A percentile compares a stretch with the other conserved stretches of the same genome.
These are phyloP conservation scores for Mionectes olivaceus DNA, from an alignment of 2,797 vertebrate species.

Conservation along the genomic window DNA sequence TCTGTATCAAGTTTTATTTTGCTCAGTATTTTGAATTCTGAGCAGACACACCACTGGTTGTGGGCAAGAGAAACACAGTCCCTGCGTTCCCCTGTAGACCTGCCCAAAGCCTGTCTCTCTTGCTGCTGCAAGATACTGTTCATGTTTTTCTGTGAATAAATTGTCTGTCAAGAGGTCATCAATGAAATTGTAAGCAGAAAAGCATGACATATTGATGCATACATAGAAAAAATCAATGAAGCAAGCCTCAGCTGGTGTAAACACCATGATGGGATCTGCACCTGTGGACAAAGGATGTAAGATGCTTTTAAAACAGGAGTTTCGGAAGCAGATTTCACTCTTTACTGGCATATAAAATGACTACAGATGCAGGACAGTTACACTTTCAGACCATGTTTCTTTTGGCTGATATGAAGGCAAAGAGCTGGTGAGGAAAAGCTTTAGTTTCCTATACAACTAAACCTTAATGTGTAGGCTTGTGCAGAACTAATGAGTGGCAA, in stretches of 20 bases:
- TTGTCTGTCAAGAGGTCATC: background rate
- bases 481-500: background rate
- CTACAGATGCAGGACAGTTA: background rate
- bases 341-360: background rate
- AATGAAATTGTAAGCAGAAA: background rate
- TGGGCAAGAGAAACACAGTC: background rate
- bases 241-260: background rate
- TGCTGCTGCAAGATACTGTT: background rate
- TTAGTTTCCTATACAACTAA: background rate
- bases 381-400: background rate
- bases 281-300: background rate
- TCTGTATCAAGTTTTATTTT: background rate
- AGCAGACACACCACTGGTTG: background rate
- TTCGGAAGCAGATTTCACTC: background rate
- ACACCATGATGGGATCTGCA: background rate
- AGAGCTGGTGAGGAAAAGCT: background rate
- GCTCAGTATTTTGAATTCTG: background rate
- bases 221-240: background rate
- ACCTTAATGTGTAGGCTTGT: background rate
- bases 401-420: background rate
- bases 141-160: background rate
- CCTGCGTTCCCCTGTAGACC: background rate
- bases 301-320: background rate
- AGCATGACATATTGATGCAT: background rate
- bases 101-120: background rate